These are phyloP conservation scores for Oryctes rhinoceros DNA, from an alignment of 1,140 invertebrate genomes.

Conservation along the genomic window DNA sequence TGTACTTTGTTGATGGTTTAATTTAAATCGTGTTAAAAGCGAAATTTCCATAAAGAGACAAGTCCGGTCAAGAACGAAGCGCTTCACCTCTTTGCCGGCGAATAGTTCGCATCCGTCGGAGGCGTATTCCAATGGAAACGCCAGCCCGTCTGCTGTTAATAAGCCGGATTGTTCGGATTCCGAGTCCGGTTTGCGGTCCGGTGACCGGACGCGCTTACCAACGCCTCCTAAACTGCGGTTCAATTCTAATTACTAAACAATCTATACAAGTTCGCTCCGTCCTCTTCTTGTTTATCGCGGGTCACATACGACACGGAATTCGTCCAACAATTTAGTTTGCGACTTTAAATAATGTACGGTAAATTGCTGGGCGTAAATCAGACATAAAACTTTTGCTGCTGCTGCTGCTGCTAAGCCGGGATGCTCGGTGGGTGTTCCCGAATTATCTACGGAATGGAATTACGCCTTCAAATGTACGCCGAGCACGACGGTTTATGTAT, in stretches of 20 bases:
- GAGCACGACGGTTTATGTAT: background rate
- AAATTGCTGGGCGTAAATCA: constrained; percentile 34
- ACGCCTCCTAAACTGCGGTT: constrained; percentile 36
- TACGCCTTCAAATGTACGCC: constrained; percentile 2
- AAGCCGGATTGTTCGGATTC: constrained; percentile 38
- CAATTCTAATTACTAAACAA: constrained; percentile 40
- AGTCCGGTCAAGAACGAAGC: constrained; percentile 1
- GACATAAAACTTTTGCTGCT: constrained; percentile 21
- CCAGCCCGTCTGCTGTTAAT: constrained; percentile 27
- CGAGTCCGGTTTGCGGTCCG: constrained; percentile 36
- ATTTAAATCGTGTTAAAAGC: background rate
- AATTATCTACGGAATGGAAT: constrained; percentile 27
- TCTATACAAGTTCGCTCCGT: constrained; percentile 20
- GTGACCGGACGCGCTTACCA: constrained; percentile 29
- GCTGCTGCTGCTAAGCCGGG: background rate
- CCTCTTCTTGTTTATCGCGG: constrained; percentile 20
- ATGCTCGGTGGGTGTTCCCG: background rate
- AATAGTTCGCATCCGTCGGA: constrained; percentile 38
- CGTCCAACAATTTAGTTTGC: constrained; percentile 26
- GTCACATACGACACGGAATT: constrained; percentile 35
- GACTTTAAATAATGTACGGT: constrained; percentile 36
- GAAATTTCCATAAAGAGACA: background rate
- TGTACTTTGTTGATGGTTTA: background rate
- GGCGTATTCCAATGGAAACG: constrained; percentile 6
- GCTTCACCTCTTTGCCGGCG: constrained; percentile 8